Evolutionary conservation across 2,113 vertebrate species (phyloP).

Genomic region (Chionomys nivalis): DNA sequence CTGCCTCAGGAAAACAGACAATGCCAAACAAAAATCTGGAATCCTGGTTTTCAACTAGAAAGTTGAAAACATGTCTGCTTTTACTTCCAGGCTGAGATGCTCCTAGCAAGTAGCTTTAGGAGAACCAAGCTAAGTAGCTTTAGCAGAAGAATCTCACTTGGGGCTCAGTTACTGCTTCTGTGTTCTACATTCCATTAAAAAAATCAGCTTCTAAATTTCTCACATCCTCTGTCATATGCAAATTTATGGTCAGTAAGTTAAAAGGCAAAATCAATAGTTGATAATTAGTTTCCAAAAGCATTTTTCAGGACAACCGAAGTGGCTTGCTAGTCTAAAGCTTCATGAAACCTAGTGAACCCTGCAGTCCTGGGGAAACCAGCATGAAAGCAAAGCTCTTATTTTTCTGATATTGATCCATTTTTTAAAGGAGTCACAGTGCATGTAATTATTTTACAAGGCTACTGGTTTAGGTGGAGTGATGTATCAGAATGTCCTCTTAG

Average conservation of each 20-base stretch:
- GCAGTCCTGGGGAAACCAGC: background rate
- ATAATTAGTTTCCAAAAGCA: background rate
- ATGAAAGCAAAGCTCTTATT: background rate
- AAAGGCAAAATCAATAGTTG: background rate
- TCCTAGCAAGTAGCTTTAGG: background rate
- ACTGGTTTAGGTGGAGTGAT: background rate
- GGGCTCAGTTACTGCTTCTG: background rate
- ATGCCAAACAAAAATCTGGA: background rate
- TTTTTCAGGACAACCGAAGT: background rate
- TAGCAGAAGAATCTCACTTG: background rate
- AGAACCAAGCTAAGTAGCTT: background rate
- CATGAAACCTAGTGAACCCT: background rate
- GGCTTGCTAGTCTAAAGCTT: background rate
- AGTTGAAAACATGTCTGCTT: constrained; percentile 12
- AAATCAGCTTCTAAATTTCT: constrained; percentile 14
- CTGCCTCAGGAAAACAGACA: background rate
- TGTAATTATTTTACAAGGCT: constrained; percentile 27
- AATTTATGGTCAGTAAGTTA: background rate
- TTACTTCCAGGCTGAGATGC: background rate
- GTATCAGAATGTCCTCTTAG: background rate
- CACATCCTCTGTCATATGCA: background rate
- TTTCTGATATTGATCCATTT: background rate
- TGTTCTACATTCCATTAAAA: background rate
- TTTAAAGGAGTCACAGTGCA: constrained; percentile 25
- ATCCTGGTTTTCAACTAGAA: background rate